A percentile compares a stretch with the other conserved stretches of the same genome.
phyloP scores from a whole-genome alignment of 2,888 invertebrate species.

The Allophyes oxyacanthae region DNA sequence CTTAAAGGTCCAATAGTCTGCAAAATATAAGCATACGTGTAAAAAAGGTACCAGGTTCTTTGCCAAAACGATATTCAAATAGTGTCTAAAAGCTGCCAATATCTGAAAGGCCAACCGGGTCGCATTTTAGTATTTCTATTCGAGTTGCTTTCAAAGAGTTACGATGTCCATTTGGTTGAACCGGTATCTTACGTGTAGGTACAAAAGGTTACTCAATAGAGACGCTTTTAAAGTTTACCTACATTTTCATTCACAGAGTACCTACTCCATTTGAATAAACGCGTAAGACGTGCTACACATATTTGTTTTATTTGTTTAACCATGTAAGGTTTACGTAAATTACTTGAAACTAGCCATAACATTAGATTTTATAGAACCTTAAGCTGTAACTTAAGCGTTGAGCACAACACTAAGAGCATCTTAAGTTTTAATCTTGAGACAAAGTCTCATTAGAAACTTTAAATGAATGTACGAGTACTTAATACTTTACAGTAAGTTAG shows the following conservation, averaged over 20 bases:
- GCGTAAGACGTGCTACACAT: not conserved
- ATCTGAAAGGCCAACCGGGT: conserved; percentile 10
- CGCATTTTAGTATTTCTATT: conserved; percentile 21
- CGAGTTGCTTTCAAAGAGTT: conserved; percentile 18
- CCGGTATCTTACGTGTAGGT: not conserved
- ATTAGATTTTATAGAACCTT: too few relatives aligned
- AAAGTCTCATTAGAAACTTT: too few relatives aligned
- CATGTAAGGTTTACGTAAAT: too few relatives aligned
- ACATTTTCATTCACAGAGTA: not conserved
- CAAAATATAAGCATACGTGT: conserved; percentile 5
- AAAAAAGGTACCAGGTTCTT: conserved; percentile 8
- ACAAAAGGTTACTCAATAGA: not conserved
- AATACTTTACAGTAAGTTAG: too few relatives aligned
- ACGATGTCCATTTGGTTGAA: conserved; percentile 14
- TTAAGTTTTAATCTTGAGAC: too few relatives aligned
- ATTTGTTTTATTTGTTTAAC: too few relatives aligned
- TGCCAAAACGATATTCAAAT: conserved; percentile 37
- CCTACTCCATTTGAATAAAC: not conserved
- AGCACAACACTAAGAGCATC: too few relatives aligned
- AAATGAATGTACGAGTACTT: too few relatives aligned
- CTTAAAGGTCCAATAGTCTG: not conserved
- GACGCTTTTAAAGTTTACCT: not conserved
- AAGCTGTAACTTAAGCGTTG: too few relatives aligned
- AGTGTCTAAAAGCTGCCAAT: conserved; percentile 22
- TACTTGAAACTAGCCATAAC: too few relatives aligned